Evolutionary conservation across 2,113 vertebrate species (phyloP).

Genomic region (Platysternon megacephalum): DNA sequence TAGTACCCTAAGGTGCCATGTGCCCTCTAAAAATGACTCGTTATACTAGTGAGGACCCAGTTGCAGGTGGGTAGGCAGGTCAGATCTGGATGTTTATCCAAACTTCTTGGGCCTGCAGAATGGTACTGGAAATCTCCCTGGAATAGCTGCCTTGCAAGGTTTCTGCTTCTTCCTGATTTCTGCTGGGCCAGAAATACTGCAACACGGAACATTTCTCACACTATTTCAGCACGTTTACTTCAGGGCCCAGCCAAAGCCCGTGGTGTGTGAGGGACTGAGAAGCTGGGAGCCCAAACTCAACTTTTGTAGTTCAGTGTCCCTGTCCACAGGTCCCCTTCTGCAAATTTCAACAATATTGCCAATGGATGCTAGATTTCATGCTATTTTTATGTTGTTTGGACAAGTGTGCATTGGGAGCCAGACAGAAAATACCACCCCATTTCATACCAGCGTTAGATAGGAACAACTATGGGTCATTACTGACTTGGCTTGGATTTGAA

Average conservation of each 20-base stretch:
- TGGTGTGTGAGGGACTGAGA: not conserved
- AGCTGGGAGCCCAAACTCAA: not conserved
- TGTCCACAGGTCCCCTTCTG: not conserved
- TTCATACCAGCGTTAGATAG: not conserved
- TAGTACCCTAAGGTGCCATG: not conserved
- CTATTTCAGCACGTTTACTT: not conserved
- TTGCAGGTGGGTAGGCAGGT: not conserved
- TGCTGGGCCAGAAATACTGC: not conserved
- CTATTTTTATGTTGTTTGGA: not conserved
- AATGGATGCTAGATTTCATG: not conserved
- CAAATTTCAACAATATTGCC: rapidly evolving
- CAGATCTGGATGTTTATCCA: not conserved
- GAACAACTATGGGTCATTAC: not conserved
- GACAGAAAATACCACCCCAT: not conserved
- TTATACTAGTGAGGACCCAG: not conserved
- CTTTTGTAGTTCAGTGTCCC: not conserved
- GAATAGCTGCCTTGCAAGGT: not conserved
- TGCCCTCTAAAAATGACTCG: not conserved
- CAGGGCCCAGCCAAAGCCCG: not conserved
- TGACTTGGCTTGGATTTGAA: not conserved
- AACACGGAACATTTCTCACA: not conserved
- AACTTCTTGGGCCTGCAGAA: not conserved
- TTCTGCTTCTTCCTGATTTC: not conserved
- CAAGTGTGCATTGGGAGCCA: not conserved
- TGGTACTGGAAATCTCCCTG: not conserved